phyloP scores from a whole-genome alignment of 2,888 invertebrate genomes.

The Melitaea athalia region DNA sequence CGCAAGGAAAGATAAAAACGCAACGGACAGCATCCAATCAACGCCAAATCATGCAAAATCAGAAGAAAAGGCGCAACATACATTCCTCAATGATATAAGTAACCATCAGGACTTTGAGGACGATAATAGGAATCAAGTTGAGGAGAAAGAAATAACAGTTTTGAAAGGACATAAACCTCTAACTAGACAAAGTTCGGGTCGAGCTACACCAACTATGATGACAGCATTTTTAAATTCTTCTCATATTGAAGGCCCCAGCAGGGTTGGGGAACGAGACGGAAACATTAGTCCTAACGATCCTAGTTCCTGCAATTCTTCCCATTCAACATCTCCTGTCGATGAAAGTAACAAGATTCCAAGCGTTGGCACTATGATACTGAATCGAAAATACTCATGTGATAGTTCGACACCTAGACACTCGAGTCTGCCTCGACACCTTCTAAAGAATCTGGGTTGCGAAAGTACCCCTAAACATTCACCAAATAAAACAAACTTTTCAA shows the following conservation, averaged over 20 bases:
- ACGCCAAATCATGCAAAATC: slow-evolving; percentile 73
- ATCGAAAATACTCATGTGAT: slow-evolving; percentile 72
- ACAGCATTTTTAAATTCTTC: slow-evolving; percentile 76
- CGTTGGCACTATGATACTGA: slow-evolving; percentile 73
- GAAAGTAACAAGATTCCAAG: slow-evolving; percentile 61
- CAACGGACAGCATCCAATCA: slow-evolving; percentile 60
- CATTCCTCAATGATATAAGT: slow-evolving; percentile 75
- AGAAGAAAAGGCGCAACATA: slow-evolving; percentile 76
- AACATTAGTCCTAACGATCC: slow-evolving; percentile 66
- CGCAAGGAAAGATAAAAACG: slow-evolving; percentile 73
- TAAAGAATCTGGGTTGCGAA: slow-evolving; percentile 71
- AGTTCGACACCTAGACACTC: slow-evolving; percentile 73
- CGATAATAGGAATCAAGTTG: slow-evolving; percentile 76
- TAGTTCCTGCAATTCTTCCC: slow-evolving; percentile 73
- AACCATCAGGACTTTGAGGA: slow-evolving; percentile 77
- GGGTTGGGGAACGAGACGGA: slow-evolving; percentile 50
- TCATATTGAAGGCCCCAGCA: slow-evolving; percentile 61
- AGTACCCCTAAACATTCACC: slow-evolving; percentile 74
- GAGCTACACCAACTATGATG: slow-evolving; percentile 79
- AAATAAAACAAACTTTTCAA: slow-evolving; percentile 51
- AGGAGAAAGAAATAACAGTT: slow-evolving; percentile 74
- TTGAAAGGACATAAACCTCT: slow-evolving; percentile 86
- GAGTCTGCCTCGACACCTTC: slow-evolving; percentile 71
- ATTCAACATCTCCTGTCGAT: slow-evolving; percentile 70
- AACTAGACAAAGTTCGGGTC: slow-evolving; percentile 84